Evolutionary conservation across 2,797 vertebrate species (phyloP).

Genomic region (Morelia viridis): DNA sequence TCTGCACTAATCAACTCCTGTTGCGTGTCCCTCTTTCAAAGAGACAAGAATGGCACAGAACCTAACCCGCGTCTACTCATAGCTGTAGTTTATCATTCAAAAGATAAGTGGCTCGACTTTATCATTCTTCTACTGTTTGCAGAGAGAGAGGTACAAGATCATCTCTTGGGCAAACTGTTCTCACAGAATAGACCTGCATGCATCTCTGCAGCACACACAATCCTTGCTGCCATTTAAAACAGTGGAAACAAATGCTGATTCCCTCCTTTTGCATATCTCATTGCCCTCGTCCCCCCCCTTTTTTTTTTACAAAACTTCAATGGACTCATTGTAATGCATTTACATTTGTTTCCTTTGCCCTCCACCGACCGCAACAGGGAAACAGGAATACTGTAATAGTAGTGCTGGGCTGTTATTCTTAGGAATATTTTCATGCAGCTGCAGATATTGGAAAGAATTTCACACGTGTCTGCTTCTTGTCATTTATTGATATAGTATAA

Average conservation of each 20-base stretch:
- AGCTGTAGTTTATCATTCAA: not conserved
- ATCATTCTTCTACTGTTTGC: not conserved
- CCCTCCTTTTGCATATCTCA: constrained; percentile 9
- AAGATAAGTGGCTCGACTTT: not conserved
- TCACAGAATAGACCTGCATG: not conserved
- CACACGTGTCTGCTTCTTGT: not conserved
- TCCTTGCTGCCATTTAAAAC: not conserved
- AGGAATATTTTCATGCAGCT: not conserved
- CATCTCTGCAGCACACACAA: not conserved
- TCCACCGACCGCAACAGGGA: not conserved
- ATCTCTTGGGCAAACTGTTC: not conserved
- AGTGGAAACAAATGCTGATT: not conserved
- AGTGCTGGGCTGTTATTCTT: not conserved
- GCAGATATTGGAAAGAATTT: not conserved
- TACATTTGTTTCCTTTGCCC: constrained; percentile 32
- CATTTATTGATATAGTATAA: not conserved
- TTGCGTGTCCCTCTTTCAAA: not conserved
- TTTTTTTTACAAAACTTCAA: not conserved
- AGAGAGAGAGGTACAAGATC: not conserved
- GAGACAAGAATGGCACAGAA: not conserved
- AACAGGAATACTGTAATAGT: not conserved
- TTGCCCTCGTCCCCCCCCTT: not conserved
- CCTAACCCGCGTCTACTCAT: not conserved
- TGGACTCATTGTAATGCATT: constrained; percentile 22
- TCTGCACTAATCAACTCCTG: not conserved